Base-by-base conservation (phyloP, 2,797 vertebrate species). In the Xerus rutilus region DNA sequence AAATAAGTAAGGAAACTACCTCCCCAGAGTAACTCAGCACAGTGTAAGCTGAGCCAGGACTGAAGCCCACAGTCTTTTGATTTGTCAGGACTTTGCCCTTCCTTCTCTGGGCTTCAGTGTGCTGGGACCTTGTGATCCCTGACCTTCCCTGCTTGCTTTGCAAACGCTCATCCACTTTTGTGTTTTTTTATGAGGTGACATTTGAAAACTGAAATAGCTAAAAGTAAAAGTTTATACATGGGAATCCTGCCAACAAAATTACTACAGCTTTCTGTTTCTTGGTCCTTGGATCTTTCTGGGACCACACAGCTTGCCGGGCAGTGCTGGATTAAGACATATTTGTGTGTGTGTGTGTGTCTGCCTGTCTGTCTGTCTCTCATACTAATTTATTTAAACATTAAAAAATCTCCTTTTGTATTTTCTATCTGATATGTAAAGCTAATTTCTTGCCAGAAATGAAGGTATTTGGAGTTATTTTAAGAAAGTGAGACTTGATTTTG, bases 381-480 rank as follows among this genome's bases (percentile, higher is more conserved):
- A 4, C 49, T 82, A 49, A 32, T 84, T 86, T 74, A n/a, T 70
- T 76, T 13, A 49, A 70, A 32, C 49, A 70, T 47, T 67, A 39
- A 21, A 0, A 17, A 35, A n/a, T 30, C 81, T 86, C 35, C 0
- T 10, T 0, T 32, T n/a, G 18, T 21, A 21, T 21, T 49, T 83
- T 93, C 47, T 57, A 13, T 89, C 64, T 86, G 52, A 49, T 93
- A 25, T 47, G 49, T 39, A 43, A 81, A 72, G 35, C 45, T 79
- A 45, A 32, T 69, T 94, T 76, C 25, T 4, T 76, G 73, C 72
- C 72, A 57, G 20, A 54, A 93, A 21, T 74, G n/a, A 79, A 93
- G 85, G 59, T 84, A 49, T 23, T 94, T 67, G n/a, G 5, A 43
- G 82, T 62, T 69, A 72, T 88, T 81, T 93, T 83, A 78, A 81